Evolutionary conservation across 2,888 invertebrate genomes (phyloP), one percentile per base, ranked within the genome.

Genomic region (Physocephala rufipes): DNA sequence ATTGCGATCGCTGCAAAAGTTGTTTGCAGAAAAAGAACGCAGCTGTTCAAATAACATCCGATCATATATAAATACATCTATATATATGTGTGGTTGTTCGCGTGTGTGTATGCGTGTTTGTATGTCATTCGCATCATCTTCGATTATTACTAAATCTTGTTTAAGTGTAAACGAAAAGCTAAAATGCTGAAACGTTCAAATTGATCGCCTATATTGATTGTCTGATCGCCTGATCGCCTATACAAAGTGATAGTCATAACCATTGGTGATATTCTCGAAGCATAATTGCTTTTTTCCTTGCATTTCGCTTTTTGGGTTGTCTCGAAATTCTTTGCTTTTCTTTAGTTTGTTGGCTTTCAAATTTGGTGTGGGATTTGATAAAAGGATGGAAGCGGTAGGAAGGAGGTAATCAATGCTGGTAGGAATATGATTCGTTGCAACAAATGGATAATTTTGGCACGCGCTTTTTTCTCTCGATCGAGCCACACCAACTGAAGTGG

Each of bases 21-120:
- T 5, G 30, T 36, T 53, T 24, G 19, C 24, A 24, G 16, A 24
- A 21, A 55, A 21, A 58, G 36, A 67, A 43, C 49, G 67, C 67
- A 67, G 59, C 67, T 67, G 67, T 67, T 47, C 62, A 62, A 68
- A 62, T 61, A 62, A 36, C 61, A 28, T 19, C 15, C 55, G 58
- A 58, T 12, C 24, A 43, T 55, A 9, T 4, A 36, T 36, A 36
- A 36, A 9, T 36, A 36, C 5, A 9, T 36, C 5, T 36, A 36
- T 36, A 9, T 36, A 36, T 36, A 9, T 9, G 36, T 36, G 36
- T 36, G 9, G 5, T 4, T 36, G 36, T 36, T 7, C 5, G 36
- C 36, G 9, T 36, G 36, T 36, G 9, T 36, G 36, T 36, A 36
- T 36, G 36, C 9, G 3, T 19, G 49, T 49, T 24, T 21, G 53